These are phyloP conservation scores for Zoanthus gigantus DNA, from an alignment of 92 coral and sea anemone species.

Conservation along the genomic window DNA sequence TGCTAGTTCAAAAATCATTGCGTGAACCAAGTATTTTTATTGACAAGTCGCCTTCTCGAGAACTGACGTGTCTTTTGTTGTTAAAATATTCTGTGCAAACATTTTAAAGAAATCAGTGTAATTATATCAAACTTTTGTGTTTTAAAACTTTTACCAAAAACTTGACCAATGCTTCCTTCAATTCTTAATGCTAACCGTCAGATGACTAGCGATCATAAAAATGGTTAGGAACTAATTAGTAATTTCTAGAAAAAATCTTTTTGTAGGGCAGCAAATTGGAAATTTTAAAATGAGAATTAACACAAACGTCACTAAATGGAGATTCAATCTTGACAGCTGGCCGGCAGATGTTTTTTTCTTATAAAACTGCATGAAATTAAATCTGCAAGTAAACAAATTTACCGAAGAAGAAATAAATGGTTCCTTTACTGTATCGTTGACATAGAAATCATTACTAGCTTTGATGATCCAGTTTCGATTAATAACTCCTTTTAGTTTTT, in stretches of 20 bases:
- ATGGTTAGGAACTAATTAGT: neutral
- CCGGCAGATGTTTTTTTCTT: constrained; percentile 22
- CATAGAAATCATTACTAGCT: neutral
- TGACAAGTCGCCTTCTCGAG: neutral
- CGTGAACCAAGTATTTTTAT: neutral
- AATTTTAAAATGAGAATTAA: constrained; percentile 6
- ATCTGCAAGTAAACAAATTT: constrained; percentile 33
- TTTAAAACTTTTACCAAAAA: neutral
- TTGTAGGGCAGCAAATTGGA: neutral
- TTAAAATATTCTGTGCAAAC: constrained; percentile 37
- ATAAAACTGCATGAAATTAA: constrained; percentile 37
- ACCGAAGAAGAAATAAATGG: constrained; percentile 5
- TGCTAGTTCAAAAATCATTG: neutral
- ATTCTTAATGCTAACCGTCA: neutral
- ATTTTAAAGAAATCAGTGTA: constrained; percentile 13
- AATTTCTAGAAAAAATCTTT: neutral
- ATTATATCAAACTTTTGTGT: constrained; percentile 4
- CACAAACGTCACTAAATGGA: constrained; percentile 40
- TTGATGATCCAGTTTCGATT: too few species aligned
- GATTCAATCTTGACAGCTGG: constrained; percentile 38
- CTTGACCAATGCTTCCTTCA: neutral
- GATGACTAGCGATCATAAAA: neutral
- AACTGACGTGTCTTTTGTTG: neutral
- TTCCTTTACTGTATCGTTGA: neutral
- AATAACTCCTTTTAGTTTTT: too few species aligned